Base-by-base conservation (phyloP, 2,113 vertebrate genomes). In the Neomonachus schauinslandi region DNA sequence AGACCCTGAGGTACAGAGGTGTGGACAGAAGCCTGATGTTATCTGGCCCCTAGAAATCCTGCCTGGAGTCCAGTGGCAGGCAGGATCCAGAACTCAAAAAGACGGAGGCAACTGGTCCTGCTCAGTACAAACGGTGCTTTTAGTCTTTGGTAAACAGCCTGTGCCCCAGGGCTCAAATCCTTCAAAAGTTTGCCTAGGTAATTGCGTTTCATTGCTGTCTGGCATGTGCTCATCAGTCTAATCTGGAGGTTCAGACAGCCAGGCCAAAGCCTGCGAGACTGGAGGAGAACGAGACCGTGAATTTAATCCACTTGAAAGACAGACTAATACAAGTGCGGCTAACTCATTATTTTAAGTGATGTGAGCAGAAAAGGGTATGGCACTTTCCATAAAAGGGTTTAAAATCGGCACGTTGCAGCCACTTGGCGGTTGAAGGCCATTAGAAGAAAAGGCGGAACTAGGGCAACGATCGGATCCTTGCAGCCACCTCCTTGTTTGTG, bases 11-110 rank as follows among this genome's bases (percentile, higher is more conserved):
- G 98, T 98, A 98, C 95, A 92, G 97, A 98, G 98, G 98, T 80
- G 98, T 63, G 98, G 98, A 98, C 98, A 49, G 98, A 85, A 98
- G 96, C 46, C 2, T 94, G 98, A 99, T 99, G 97, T 98, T 99
- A 99, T 99, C 98, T 84, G 71, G 79, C 92, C 89, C 98, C 97
- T 89, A 97, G 95, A 98, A 98, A 98, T 83, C 95, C 97, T 80
- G 81, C 98, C 97, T 31, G 95, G 93, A 97, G 99, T 98, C 98
- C 99, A 95, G 96, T 7, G 89, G 98, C 98, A 96, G 98, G 98
- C 98, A 91, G 96, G 96, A 98, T 98, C 98, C 98, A 98, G 98
- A 97, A 51, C 96, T 72, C 79, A 55, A 59, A 91, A 95, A 92
- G 96, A 98, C 97, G 81, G 96, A 98, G 92, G 97, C 96, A 95